Base-by-base conservation (phyloP, 2,888 invertebrate genomes). In the Ferdinandea cuprea region DNA sequence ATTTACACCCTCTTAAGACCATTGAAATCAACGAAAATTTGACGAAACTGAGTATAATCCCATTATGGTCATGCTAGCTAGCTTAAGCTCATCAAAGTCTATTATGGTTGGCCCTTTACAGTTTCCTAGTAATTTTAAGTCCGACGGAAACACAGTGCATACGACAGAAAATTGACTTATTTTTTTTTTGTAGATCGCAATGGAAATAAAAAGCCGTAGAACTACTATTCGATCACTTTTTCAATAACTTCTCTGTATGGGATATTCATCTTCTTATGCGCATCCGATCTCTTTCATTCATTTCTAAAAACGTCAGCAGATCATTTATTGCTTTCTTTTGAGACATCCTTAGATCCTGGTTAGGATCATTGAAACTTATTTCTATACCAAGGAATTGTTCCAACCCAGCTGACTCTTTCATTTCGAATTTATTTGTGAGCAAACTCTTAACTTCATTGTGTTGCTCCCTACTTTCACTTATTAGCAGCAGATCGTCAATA, bases 321-420 rank as follows among this genome's bases (percentile, higher is more conserved):
- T 80, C 63, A 19, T 68, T 69, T 1, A 58, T 69, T 6, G 69
- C 42, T 11, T 80, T 68, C 13, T 15, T 68, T 46, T 68, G 68
- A 1, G 46, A 68, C 56, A 68, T 68, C 2, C 56, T n/a, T n/a
- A n/a, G n/a, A n/a, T n/a, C n/a, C 66, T 87, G 89, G 1, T 87
- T 56, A 61, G 87, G 87, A 9, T 88, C 0, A 88, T 78, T 19
- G 87, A 86, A 80, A 90, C 89, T 76, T 88, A 89, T 42, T 89
- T 89, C 80, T 42, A 76, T 74, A 2, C 80, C 69, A 54, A 74
- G 74, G 25, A 74, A 69, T 44, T 68, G 68, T 44, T 80, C 73
- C 0, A 72, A 52, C 0, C 19, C 17, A 88, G 77, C 69, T 88
- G 88, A 17, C 83, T 85, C 63, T 13, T 61, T 63, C 52, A 63